These are phyloP conservation scores for Crossocerus cetratus DNA, from an alignment of 2,888 invertebrate genomes.

Conservation along the genomic window DNA sequence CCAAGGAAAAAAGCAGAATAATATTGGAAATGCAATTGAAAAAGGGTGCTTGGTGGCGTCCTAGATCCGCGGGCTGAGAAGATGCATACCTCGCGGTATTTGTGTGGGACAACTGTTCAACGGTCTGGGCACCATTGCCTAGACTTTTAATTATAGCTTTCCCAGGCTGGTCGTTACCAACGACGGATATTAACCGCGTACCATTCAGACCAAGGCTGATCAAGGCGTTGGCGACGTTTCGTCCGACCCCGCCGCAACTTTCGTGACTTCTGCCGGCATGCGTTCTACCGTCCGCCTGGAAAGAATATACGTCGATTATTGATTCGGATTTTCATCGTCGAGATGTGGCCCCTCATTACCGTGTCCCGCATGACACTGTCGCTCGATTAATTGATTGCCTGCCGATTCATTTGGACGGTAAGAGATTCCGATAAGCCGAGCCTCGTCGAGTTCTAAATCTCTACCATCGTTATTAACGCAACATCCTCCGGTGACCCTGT, in stretches of 20 bases:
- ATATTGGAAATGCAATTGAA: neutral
- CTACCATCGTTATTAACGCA: no score
- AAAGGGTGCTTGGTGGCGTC: neutral
- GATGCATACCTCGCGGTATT: conserved; percentile 67
- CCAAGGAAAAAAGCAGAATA: neutral
- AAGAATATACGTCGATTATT: conserved; percentile 66
- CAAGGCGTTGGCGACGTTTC: conserved; percentile 94
- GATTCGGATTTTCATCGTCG: conserved; percentile 31
- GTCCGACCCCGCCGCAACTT: conserved; percentile 92
- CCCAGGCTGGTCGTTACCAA: conserved; percentile 71
- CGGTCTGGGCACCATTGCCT: conserved; percentile 55
- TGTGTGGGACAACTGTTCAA: conserved; percentile 58
- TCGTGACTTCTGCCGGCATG: conserved; percentile 82
- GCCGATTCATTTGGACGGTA: conserved; percentile 15
- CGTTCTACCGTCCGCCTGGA: conserved; percentile 88
- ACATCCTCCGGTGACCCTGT: no score
- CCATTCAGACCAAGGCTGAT: conserved; percentile 82
- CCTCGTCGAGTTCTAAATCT: no score
- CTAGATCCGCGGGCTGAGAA: neutral
- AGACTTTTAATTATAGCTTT: conserved; percentile 64
- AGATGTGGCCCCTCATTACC: conserved; percentile 41
- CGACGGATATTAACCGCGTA: conserved; percentile 69
- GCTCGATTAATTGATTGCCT: conserved; percentile 42
- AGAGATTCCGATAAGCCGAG: neutral
- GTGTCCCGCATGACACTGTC: conserved; percentile 21